phyloP scores from a whole-genome alignment of 1,140 invertebrate genomes.

The Reticulitermes speratus region DNA sequence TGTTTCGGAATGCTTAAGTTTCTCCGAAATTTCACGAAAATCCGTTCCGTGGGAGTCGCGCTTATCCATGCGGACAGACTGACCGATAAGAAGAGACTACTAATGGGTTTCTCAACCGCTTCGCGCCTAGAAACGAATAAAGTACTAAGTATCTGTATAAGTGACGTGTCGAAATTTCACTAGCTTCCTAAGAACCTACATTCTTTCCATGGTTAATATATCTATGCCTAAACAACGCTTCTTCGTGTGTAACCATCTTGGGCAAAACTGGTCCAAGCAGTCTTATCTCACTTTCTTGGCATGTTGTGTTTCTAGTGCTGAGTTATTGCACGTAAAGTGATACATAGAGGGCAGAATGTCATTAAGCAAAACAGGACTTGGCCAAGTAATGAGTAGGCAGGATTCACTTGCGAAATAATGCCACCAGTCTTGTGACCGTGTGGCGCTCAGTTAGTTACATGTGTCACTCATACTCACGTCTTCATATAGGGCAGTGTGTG shows the following conservation, averaged over 20 bases:
- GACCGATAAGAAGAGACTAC: too few relatives aligned
- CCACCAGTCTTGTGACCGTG: background rate
- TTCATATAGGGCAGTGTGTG: slow-evolving; percentile 5
- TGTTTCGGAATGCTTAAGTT: too few relatives aligned
- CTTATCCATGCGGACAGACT: too few relatives aligned
- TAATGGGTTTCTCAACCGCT: too few relatives aligned
- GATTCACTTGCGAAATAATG: background rate
- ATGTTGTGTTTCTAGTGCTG: background rate
- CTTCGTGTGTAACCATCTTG: background rate
- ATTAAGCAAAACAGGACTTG: too few relatives aligned
- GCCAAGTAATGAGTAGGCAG: background rate
- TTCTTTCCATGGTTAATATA: background rate
- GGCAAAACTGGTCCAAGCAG: slow-evolving; percentile 5
- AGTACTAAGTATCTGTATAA: too few relatives aligned
- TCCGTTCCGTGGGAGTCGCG: too few relatives aligned
- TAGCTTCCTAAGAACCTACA: background rate
- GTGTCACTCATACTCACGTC: background rate
- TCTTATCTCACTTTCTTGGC: background rate
- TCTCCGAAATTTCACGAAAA: too few relatives aligned
- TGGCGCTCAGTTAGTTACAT: background rate
- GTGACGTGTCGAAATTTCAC: background rate
- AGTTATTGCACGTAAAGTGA: background rate
- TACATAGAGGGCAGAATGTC: background rate
- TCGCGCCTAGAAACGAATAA: too few relatives aligned
- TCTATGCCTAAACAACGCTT: background rate